Evolutionary conservation across 1,140 invertebrate genomes (phyloP), one percentile per base, ranked within the genome.

Genomic region (Hypothenemus hampei): DNA sequence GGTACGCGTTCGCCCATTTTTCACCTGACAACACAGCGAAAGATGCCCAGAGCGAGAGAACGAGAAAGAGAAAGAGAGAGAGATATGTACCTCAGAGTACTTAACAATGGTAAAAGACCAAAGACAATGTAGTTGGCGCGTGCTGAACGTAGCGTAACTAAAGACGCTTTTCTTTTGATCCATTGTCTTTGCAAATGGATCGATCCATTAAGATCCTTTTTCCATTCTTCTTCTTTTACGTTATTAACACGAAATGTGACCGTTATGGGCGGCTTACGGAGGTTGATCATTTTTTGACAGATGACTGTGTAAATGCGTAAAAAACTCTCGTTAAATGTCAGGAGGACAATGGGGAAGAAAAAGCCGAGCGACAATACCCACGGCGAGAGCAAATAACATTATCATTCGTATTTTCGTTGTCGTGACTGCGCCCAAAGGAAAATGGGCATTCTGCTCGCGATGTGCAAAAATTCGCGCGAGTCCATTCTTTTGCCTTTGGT

Each of bases 401-500:
- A n/a, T n/a, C n/a, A n/a, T n/a, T n/a, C 52, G 43, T 55, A 55
- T 55, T 55, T 55, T n/a, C n/a, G n/a, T n/a, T 19, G 52, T 55
- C 52, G 52, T 55, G 52, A 55, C 52, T 44, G 52, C 29, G n/a
- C n/a, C n/a, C n/a, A n/a, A n/a, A 55, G 52, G 52, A 55, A 55
- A 47, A n/a, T n/a, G n/a, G n/a, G n/a, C 40, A 55, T 55, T 47
- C 44, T n/a, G n/a, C n/a, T n/a, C n/a, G n/a, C 52, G 52, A 55
- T 45, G 52, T 55, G 52, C 41, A 55, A 55, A 55, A 55, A 55
- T 55, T 55, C 52, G 52, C 52, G 52, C 52, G 41, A 47, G 40
- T 47, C 52, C 52, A 55, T 55, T 55, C 52, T 55, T 55, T 44
- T 47, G 33, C 23, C n/a, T n/a, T n/a, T n/a, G 40, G 52, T 55